These are phyloP conservation scores for Melanophora roralis DNA, from an alignment of 2,888 invertebrate genomes.

Conservation along the genomic window DNA sequence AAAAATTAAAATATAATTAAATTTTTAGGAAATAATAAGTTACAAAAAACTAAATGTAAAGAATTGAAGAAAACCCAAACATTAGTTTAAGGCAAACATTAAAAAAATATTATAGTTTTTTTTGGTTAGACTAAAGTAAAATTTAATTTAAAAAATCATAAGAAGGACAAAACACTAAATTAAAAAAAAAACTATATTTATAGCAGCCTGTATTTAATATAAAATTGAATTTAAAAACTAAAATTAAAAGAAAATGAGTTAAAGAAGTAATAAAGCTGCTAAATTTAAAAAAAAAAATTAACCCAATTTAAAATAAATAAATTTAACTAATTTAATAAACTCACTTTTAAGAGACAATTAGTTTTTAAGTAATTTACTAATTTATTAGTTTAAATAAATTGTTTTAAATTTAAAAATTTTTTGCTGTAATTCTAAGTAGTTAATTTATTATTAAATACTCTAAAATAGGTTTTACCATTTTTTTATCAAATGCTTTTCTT, in stretches of 20 bases:
- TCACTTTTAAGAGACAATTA: constrained; percentile 23
- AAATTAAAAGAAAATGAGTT: constrained; percentile 30
- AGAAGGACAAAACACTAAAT: constrained; percentile 14
- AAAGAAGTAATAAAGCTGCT: constrained; percentile 51
- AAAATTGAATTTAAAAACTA: constrained; percentile 38
- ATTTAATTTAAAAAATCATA: constrained; percentile 5
- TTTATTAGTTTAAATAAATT: constrained; percentile 23
- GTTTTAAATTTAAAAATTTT: constrained; percentile 44
- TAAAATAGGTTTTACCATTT: constrained; percentile 32
- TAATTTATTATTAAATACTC: constrained; percentile 70
- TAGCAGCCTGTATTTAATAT: constrained; percentile 53
- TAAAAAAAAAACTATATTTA: constrained; percentile 21
- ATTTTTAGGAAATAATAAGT: constrained; percentile 56
- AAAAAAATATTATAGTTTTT: constrained; percentile 31
- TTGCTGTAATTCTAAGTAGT: constrained; percentile 74
- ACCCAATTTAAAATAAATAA: constrained; percentile 39
- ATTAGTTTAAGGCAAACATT: constrained; percentile 36
- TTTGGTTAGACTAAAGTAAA: constrained; percentile 51
- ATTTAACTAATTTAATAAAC: constrained; percentile 50
- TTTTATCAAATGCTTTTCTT: constrained; percentile 37
- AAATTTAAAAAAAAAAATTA: constrained; percentile 34
- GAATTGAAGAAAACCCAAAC: constrained; percentile 39
- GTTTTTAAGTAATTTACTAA: constrained; percentile 56
- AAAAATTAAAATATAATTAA: constrained; percentile 27
- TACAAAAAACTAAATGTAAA: constrained; percentile 53